Conservation (phyloP, 2,113 vertebrate genomes). For the Tragulus kanchil region DNA sequence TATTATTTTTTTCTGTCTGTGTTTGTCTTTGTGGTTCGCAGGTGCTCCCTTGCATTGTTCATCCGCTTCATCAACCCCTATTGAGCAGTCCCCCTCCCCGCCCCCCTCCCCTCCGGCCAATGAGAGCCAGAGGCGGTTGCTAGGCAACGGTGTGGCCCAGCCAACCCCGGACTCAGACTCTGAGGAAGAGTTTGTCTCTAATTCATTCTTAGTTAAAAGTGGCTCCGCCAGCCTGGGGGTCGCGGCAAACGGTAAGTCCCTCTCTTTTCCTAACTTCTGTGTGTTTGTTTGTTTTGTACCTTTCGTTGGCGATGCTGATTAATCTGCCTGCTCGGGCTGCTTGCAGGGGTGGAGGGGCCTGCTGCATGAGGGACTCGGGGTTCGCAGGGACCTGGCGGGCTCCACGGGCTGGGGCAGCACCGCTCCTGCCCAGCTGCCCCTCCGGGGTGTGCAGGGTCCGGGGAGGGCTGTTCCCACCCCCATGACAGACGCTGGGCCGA, state of each 20-base stretch:
- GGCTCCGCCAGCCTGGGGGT: slow-evolving; percentile 95
- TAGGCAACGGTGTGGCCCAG: slow-evolving; percentile 97
- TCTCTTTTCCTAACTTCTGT: slow-evolving; percentile 85
- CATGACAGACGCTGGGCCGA: neutral
- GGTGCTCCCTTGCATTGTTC: slow-evolving; percentile 97
- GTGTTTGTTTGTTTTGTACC: neutral
- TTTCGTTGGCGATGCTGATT: neutral
- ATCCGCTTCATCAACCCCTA: slow-evolving; percentile 96
- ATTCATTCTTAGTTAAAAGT: slow-evolving; percentile 98
- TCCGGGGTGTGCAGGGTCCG: rapidly evolving
- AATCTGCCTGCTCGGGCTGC: slow-evolving; percentile 5
- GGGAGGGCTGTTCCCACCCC: neutral
- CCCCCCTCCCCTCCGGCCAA: slow-evolving; percentile 95
- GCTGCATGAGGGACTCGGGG: slow-evolving; percentile 8
- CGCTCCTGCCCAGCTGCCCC: neutral
- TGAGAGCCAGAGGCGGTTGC: slow-evolving; percentile 97
- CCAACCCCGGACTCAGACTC: slow-evolving; percentile 97
- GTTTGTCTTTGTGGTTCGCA: slow-evolving; percentile 95
- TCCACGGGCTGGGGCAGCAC: neutral
- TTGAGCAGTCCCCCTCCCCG: slow-evolving; percentile 95
- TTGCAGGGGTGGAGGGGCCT: slow-evolving; percentile 49
- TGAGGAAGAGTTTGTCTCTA: slow-evolving; percentile 98
- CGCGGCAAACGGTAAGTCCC: slow-evolving; percentile 95
- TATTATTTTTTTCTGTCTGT: slow-evolving; percentile 87
- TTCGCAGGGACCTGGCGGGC: neutral